These are phyloP conservation scores for Cladopsammia gracilis DNA, from an alignment of 64 coral and sea anemone species.

Conservation along the genomic window DNA sequence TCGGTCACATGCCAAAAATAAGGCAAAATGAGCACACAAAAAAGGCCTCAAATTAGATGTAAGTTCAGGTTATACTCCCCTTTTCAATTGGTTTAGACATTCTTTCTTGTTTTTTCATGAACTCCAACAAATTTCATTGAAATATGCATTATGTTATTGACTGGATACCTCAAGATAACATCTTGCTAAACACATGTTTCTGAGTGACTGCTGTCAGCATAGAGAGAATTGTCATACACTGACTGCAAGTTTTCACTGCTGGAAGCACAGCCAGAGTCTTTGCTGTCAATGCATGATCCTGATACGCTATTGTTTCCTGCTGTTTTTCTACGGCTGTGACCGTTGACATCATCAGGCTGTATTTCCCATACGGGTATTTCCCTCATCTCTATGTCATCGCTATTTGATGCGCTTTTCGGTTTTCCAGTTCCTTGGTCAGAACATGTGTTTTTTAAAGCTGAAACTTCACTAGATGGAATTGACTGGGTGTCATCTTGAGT, in stretches of 20 bases:
- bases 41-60: no score
- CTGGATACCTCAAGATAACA: no score
- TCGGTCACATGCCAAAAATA: no score
- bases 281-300: slow-evolving; percentile 4
- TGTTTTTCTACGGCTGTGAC: neutral
- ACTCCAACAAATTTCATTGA: no score
- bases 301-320: neutral
- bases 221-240: neutral
- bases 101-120: no score
- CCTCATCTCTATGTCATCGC: neutral
- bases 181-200: no score
- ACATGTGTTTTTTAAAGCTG: neutral
- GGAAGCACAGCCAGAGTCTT: neutral
- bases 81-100: no score
- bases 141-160: no score
- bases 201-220: no score
- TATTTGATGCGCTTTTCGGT: neutral
- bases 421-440: neutral
- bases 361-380: neutral
- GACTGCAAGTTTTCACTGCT: no score
- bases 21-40: no score
- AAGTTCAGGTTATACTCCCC: no score
- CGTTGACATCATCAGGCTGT: neutral
- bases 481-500: neutral
- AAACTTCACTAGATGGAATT: neutral